These are phyloP conservation scores for Acanthopleura granulata DNA, from an alignment of 2,888 invertebrate genomes.

Conservation along the genomic window DNA sequence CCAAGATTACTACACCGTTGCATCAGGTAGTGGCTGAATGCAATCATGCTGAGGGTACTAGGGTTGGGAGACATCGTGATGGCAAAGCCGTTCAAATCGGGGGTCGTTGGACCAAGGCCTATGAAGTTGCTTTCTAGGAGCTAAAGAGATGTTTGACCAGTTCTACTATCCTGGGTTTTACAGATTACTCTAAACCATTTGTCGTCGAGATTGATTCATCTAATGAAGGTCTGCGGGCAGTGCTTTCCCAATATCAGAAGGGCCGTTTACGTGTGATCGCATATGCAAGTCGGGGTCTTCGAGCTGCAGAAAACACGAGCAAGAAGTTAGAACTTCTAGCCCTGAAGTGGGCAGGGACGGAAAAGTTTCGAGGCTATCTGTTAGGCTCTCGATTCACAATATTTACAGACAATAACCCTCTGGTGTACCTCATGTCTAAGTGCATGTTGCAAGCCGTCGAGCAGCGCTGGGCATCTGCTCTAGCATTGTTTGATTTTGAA, in stretches of 20 bases:
- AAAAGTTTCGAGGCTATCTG: slow-evolving; percentile 27
- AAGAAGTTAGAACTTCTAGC: slow-evolving; percentile 31
- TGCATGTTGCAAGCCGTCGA: slow-evolving; percentile 26
- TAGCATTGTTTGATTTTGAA: slow-evolving; percentile 24
- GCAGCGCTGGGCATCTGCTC: slow-evolving; percentile 25
- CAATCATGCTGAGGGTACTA: background rate
- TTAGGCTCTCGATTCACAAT: slow-evolving; percentile 20
- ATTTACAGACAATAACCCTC: slow-evolving; percentile 25
- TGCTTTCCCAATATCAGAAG: too few species aligned
- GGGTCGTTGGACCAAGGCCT: background rate
- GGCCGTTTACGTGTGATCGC: too few species aligned
- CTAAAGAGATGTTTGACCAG: background rate
- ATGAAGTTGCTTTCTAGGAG: background rate
- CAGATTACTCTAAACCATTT: background rate
- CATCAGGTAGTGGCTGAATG: slow-evolving; percentile 5
- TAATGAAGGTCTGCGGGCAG: background rate
- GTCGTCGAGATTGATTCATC: slow-evolving; percentile 12
- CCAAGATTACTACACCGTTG: background rate
- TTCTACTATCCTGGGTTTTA: background rate
- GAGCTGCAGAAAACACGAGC: background rate
- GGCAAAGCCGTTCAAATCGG: background rate
- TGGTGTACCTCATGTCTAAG: slow-evolving; percentile 19
- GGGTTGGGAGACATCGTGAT: background rate
- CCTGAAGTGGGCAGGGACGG: slow-evolving; percentile 33
- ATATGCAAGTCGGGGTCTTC: background rate